Percentiles rank a stretch among this genome's conserved stretches.
phyloP scores from a whole-genome alignment of 2,888 invertebrate genomes.

The Eurytoma adleriae region DNA sequence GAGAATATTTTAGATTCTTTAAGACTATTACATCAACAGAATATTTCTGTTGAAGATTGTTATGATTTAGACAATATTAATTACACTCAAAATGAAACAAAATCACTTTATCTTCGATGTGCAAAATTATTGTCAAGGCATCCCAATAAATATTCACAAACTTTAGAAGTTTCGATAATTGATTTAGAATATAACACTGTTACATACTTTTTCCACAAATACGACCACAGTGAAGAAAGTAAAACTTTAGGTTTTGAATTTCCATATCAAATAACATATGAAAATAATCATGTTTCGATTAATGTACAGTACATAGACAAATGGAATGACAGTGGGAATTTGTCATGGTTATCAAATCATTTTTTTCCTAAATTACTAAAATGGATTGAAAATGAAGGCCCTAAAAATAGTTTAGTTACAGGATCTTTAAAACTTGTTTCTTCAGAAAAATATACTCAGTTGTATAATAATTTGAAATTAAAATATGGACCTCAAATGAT shows the following conservation, averaged over 20 bases:
- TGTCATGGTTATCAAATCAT: slow-evolving; percentile 79
- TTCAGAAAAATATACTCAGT: slow-evolving; percentile 82
- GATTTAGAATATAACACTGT: slow-evolving; percentile 74
- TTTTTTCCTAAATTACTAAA: slow-evolving; percentile 81
- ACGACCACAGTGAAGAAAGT: slow-evolving; percentile 68
- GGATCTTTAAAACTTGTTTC: slow-evolving; percentile 83
- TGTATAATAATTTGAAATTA: slow-evolving; percentile 85
- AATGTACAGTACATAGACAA: slow-evolving; percentile 41
- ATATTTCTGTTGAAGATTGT: slow-evolving; percentile 38
- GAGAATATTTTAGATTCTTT: slow-evolving; percentile 65
- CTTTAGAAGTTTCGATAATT: slow-evolving; percentile 69
- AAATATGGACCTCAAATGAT: slow-evolving; percentile 88
- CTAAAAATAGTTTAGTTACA: slow-evolving; percentile 60
- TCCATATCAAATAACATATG: slow-evolving; percentile 64
- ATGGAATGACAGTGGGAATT: slow-evolving; percentile 57
- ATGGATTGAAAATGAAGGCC: slow-evolving; percentile 78
- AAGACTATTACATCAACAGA: slow-evolving; percentile 62
- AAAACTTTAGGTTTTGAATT: slow-evolving; percentile 75
- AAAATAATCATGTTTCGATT: slow-evolving; percentile 58
- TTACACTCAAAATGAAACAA: slow-evolving; percentile 53
- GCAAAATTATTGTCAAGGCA: slow-evolving; percentile 76
- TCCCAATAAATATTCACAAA: slow-evolving; percentile 73
- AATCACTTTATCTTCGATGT: slow-evolving; percentile 72
- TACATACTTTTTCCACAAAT: slow-evolving; percentile 77
- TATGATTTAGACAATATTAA: slow-evolving; percentile 53